Evolutionary conservation across 2,797 vertebrate species (phyloP).

Genomic region (Champsocephalus gunnari): DNA sequence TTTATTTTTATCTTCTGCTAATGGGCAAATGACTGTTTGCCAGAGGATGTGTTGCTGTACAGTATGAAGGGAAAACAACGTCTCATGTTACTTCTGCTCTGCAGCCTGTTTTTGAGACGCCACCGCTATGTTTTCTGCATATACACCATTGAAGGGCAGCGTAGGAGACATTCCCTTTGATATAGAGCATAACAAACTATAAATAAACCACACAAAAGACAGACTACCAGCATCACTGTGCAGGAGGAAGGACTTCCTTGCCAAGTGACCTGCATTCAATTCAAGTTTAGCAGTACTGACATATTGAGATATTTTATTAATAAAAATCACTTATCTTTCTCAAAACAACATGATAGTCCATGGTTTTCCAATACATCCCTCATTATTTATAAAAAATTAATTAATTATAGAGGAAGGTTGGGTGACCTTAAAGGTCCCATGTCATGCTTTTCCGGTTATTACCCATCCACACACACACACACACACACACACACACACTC

Average conservation of each 20-base stretch:
- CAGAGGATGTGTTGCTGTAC: slow-evolving; percentile 52
- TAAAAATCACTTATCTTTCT: slow-evolving; percentile 17
- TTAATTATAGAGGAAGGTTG: slow-evolving; percentile 6
- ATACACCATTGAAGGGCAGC: slow-evolving; percentile 59
- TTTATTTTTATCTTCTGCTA: slow-evolving; percentile 31
- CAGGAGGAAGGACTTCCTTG: slow-evolving; percentile 39
- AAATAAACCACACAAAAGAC: slow-evolving; percentile 74
- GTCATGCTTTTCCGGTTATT: no score
- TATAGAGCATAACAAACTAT: slow-evolving; percentile 54
- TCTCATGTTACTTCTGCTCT: slow-evolving; percentile 72
- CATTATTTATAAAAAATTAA: not conserved
- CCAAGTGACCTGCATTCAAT: slow-evolving; percentile 33
- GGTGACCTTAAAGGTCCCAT: not conserved
- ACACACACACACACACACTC: no score
- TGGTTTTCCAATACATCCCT: not conserved
- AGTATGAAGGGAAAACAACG: slow-evolving; percentile 46
- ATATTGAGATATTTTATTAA: not conserved
- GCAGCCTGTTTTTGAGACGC: slow-evolving; percentile 68
- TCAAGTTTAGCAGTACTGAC: slow-evolving; percentile 15
- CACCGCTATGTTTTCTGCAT: slow-evolving; percentile 58
- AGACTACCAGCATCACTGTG: slow-evolving; percentile 33
- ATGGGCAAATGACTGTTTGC: slow-evolving; percentile 60
- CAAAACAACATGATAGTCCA: not conserved
- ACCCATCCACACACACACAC: no score
- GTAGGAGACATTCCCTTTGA: slow-evolving; percentile 75